These are phyloP conservation scores for Emydura subglobosa DNA, from an alignment of 2,113 vertebrate genomes.

Conservation along the genomic window DNA sequence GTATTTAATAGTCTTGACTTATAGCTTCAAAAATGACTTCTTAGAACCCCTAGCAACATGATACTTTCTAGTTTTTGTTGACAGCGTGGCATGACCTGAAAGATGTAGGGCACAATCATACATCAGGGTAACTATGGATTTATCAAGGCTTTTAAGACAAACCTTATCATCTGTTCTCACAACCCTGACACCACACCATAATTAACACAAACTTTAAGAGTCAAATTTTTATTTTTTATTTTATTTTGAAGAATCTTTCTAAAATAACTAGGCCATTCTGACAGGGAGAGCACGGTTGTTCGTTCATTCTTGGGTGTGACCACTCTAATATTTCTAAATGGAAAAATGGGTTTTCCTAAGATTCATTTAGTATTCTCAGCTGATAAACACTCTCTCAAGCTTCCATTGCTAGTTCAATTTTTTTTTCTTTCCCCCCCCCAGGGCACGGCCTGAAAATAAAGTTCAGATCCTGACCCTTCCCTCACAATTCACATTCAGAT, in stretches of 20 bases:
- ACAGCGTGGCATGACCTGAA: constrained; percentile 41
- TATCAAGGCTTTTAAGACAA: constrained; percentile 47
- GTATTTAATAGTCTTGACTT: constrained; percentile 35
- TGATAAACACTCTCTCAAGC: background rate
- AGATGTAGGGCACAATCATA: constrained; percentile 42
- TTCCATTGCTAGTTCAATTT: background rate
- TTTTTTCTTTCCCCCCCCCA: fast-evolving
- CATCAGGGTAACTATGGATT: constrained; percentile 42
- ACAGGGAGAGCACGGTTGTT: background rate
- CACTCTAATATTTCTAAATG: background rate
- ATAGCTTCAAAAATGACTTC: constrained; percentile 19
- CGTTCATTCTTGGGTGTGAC: background rate
- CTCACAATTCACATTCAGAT: background rate
- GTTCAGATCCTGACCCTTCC: background rate
- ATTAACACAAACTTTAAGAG: background rate
- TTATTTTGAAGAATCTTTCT: constrained; percentile 8
- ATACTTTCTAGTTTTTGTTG: constrained; percentile 46
- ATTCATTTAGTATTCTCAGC: background rate
- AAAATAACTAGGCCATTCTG: background rate
- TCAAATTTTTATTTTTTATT: background rate
- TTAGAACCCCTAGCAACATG: constrained; percentile 12
- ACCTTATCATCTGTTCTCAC: constrained; percentile 12
- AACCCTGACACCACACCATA: background rate
- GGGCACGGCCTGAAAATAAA: background rate
- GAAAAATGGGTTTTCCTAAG: background rate